Conservation (phyloP, 2,888 invertebrate species). For the Theodoxus fluviatilis region DNA sequence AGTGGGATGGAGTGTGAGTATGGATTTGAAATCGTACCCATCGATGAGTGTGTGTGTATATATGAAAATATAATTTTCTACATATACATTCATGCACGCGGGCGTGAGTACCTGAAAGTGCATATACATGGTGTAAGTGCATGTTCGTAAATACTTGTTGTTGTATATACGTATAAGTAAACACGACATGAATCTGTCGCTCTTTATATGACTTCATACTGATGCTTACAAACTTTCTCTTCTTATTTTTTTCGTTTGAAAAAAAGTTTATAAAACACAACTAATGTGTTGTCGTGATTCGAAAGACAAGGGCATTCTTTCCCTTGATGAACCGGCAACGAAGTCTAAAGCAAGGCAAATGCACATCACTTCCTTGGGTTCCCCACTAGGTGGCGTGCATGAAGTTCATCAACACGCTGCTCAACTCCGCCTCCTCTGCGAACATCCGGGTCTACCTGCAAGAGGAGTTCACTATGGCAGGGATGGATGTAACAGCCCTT, state of each 20-base stretch:
- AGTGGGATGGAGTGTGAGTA: constrained; percentile 9
- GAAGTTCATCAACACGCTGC: constrained; percentile 82
- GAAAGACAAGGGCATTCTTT: no score
- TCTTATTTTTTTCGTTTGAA: not conserved
- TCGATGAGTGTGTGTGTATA: constrained; percentile 5
- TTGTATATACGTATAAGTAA: not conserved
- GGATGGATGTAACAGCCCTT: constrained; percentile 60
- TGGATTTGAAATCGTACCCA: not conserved
- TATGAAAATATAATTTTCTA: no score
- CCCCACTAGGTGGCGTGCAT: constrained; percentile 74
- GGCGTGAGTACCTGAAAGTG: no score
- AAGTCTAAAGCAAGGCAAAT: not conserved
- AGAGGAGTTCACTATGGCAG: constrained; percentile 62
- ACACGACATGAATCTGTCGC: not conserved
- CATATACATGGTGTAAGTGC: no score
- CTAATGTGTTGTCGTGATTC: no score
- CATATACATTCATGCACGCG: no score
- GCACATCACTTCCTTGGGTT: not conserved
- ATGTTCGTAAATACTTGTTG: no score
- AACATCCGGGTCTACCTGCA: constrained; percentile 62
- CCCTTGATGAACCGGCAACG: no score
- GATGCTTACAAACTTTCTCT: not conserved
- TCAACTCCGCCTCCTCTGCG: constrained; percentile 77
- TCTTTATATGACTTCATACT: not conserved
- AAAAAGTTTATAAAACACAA: no score